Evolutionary conservation across 35 echinoderm and acorn worm genomes (phyloP).

Genomic region (Hemicentrotus pulcherrimus): DNA sequence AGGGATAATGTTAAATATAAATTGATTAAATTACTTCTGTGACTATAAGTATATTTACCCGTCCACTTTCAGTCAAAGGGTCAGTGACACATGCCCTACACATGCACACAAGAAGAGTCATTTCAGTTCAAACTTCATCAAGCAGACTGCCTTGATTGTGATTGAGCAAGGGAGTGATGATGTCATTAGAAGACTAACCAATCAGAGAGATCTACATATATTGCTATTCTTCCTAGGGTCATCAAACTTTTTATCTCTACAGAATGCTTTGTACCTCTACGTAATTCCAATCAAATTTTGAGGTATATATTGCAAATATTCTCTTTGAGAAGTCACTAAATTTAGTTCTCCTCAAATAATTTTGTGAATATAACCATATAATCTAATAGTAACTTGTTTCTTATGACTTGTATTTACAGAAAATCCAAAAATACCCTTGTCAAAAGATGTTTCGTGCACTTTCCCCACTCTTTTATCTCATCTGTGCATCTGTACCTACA

Average conservation of each 20-base stretch:
- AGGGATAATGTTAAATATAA: background rate
- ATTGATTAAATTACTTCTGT: background rate
- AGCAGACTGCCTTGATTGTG: background rate
- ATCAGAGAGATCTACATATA: background rate
- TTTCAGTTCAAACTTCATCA: background rate
- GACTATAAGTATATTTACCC: background rate
- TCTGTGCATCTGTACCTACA: background rate
- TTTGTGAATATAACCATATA: slow-evolving; percentile 10
- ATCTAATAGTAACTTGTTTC: background rate
- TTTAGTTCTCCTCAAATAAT: background rate
- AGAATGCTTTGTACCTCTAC: background rate
- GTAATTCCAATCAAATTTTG: background rate
- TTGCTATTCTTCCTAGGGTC: background rate
- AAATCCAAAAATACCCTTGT: background rate
- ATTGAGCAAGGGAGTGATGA: background rate
- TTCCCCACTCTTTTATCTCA: background rate
- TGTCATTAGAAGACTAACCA: background rate
- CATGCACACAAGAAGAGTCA: background rate
- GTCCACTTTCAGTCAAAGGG: background rate
- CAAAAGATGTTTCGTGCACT: background rate
- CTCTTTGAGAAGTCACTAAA: background rate
- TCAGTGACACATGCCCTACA: background rate
- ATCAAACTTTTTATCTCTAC: background rate
- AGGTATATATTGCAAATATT: slow-evolving; percentile 20
- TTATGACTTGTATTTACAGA: background rate